These are phyloP conservation scores for Galaxias olidus DNA, from an alignment of 2,797 vertebrate genomes.

Conservation along the genomic window DNA sequence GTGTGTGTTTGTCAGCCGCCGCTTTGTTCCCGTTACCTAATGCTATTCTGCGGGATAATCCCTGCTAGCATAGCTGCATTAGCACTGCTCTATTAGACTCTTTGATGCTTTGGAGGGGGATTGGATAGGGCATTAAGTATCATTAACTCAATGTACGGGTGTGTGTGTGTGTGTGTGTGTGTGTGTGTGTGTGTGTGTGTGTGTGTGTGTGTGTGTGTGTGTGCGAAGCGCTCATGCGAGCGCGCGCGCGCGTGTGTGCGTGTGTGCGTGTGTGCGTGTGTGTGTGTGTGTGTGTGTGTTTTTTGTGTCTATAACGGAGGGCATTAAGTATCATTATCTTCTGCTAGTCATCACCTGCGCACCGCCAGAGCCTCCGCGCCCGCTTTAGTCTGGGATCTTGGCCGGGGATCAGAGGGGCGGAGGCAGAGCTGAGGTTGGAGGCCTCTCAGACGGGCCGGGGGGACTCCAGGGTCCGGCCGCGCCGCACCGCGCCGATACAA, in stretches of 20 bases:
- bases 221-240: not conserved
- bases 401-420: constrained; percentile 58
- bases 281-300: not conserved
- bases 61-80: constrained; percentile 53
- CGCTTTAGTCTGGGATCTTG: constrained; percentile 48
- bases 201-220: not conserved
- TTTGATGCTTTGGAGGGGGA: constrained; percentile 67
- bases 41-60: constrained; percentile 58
- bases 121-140: constrained; percentile 68
- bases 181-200: constrained; percentile 2
- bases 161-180: too few relatives aligned
- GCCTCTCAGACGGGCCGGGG: too few relatives aligned
- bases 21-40: constrained; percentile 48
- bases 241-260: not conserved
- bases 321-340: not conserved
- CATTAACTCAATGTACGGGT: constrained; percentile 47
- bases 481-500: too few relatives aligned
- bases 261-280: not conserved
- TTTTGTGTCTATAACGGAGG: too few relatives aligned
- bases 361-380: not conserved
- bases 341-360: not conserved
- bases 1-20: constrained; percentile 34
- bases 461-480: too few relatives aligned
- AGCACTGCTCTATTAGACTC: constrained; percentile 51
- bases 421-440: constrained; percentile 45